Percentiles rank a stretch among this genome's conserved stretches.
Evolutionary conservation across 2,113 vertebrate genomes (phyloP).

Genomic region (Casuarius casuarius): DNA sequence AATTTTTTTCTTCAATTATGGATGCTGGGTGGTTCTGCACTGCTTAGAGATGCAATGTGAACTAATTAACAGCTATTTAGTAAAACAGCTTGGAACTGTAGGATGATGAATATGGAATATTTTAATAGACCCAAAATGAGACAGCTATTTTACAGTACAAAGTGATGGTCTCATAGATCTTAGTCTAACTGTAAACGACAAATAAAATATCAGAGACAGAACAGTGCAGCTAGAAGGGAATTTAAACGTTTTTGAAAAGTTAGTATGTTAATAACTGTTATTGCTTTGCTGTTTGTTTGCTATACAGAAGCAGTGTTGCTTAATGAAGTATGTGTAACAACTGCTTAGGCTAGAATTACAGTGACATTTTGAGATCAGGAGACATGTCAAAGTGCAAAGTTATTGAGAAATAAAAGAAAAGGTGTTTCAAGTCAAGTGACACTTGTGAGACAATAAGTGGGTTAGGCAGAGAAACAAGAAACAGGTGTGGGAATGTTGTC

Average conservation of each 20-base stretch:
- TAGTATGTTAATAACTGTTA: background rate
- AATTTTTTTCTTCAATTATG: background rate
- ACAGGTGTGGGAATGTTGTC: background rate
- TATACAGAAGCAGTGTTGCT: background rate
- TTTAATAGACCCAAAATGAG: background rate
- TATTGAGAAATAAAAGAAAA: background rate
- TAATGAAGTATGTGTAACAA: background rate
- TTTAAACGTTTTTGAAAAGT: background rate
- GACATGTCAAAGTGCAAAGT: background rate
- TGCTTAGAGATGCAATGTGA: background rate
- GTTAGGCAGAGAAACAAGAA: background rate
- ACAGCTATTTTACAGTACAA: background rate
- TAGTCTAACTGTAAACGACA: background rate
- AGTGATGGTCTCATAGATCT: background rate
- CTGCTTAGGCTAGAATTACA: background rate
- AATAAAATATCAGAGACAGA: background rate
- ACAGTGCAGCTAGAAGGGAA: background rate
- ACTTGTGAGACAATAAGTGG: background rate
- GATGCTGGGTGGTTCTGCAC: background rate
- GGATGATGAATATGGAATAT: background rate
- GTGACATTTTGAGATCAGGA: background rate
- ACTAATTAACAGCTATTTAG: background rate
- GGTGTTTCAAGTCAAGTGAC: background rate
- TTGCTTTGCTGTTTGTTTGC: background rate
- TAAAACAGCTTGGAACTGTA: background rate